Base-by-base conservation (phyloP, 2,797 vertebrate species). In the Acipenser ruthenus region DNA sequence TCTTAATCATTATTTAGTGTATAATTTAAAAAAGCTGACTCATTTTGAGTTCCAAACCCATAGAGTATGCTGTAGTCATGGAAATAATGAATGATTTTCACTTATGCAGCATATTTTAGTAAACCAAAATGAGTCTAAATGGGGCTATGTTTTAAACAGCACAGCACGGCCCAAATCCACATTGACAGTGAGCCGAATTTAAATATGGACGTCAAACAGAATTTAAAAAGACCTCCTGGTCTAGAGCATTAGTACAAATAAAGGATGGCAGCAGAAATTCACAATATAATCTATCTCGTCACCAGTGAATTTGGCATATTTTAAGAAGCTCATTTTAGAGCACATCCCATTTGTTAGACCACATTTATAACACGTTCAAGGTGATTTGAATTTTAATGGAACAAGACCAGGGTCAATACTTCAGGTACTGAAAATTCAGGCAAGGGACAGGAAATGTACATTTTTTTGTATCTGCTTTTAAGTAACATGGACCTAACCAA, bases 321-420 rank as follows among this genome's bases (percentile, higher is more conserved):
- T 75, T 68, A 65, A 65, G 70, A 64, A 15, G 18, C 23, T 64
- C 76, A 65, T 79, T 77, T 75, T 64, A 83, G 77, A 82, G 73
- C 77, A 75, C 71, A 69, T 75, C 72, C 7, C 70, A 74, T 78
- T 75, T 77, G 73, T 70, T 73, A 58, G 64, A 80, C 76, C 75
- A 79, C 80, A 70, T 70, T 70, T 69, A 76, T 83, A 87, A 82
- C 81, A 75, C 77, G 78, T 84, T 75, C 78, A 77, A 77, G 78
- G 76, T 79, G 83, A 90, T 91, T 91, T 90, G 80, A 89, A 91
- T 91, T 90, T 90, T 91, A 90, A 91, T 90, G 77, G 84, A 77
- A 82, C 84, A 67, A 86, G 88, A 85, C 86, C 74, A 75, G 68
- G 84, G 87, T 89, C 87, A 87, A 83, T 83, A 87, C 83, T 87